Evolutionary conservation across 2,888 invertebrate genomes (phyloP).

Genomic region (Anoncus sp.): DNA sequence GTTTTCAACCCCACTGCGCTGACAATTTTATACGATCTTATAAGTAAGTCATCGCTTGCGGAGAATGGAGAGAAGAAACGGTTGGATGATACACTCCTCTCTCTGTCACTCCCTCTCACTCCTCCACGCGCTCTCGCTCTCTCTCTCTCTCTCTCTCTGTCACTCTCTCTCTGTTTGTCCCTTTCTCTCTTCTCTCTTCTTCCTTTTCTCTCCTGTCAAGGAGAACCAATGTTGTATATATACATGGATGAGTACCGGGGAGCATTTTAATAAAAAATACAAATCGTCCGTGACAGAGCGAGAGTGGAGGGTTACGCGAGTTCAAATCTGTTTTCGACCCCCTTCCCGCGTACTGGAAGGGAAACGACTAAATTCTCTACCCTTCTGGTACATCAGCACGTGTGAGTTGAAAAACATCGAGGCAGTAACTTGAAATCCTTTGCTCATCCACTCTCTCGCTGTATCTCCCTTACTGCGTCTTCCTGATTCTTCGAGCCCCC

Average conservation of each 20-base stretch:
- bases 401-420: slow-evolving; percentile 30
- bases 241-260: neutral
- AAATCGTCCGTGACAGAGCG: slow-evolving; percentile 50
- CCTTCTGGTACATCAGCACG: slow-evolving; percentile 16
- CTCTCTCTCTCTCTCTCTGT: too few relatives aligned
- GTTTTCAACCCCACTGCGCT: slow-evolving; percentile 43
- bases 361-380: slow-evolving; percentile 26
- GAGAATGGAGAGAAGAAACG: slow-evolving; percentile 36
- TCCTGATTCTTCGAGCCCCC: slow-evolving; percentile 21
- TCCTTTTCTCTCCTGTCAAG: neutral
- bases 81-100: slow-evolving; percentile 17
- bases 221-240: neutral
- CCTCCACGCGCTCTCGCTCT: too few relatives aligned
- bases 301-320: slow-evolving; percentile 27
- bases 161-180: too few relatives aligned
- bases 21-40: slow-evolving; percentile 58
- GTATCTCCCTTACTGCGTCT: slow-evolving; percentile 15
- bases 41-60: slow-evolving; percentile 60
- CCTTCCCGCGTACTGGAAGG: slow-evolving; percentile 25
- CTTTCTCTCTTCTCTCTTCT: neutral
- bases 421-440: slow-evolving; percentile 9
- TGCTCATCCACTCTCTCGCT: neutral
- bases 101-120: too few relatives aligned
- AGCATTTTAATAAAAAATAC: slow-evolving; percentile 60
- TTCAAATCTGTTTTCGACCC: slow-evolving; percentile 59